Conservation (phyloP, 1,140 invertebrate genomes). For the Conus ventricosus region DNA sequence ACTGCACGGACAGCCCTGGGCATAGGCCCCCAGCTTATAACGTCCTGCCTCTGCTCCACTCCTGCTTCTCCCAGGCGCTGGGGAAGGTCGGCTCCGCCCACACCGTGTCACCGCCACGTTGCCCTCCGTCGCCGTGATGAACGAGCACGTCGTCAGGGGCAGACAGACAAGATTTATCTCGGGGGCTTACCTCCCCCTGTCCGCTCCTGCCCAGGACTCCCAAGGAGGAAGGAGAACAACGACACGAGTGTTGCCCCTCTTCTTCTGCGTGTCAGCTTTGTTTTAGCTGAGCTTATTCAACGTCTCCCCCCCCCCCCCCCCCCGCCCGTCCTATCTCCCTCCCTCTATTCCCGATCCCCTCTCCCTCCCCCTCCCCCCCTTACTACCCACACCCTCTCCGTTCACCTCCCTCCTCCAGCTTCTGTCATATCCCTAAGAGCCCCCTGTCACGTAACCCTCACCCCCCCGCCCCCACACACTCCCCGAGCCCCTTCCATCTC, state of each 20-base stretch:
- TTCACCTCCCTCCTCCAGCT: neutral
- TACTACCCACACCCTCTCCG: no score
- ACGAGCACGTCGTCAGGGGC: neutral
- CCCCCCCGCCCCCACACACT: no score
- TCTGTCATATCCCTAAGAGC: no score
- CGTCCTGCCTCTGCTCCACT: neutral
- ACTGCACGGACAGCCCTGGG: constrained; percentile 53
- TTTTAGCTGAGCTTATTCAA: neutral
- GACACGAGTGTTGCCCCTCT: neutral
- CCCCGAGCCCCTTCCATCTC: no score
- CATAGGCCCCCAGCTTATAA: constrained; percentile 7
- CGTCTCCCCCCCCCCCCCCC: neutral
- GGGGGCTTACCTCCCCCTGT: neutral
- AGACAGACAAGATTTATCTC: neutral
- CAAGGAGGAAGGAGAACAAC: neutral
- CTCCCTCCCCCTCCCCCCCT: neutral
- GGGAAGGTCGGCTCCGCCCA: neutral
- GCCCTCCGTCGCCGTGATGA: neutral
- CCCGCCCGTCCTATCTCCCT: neutral
- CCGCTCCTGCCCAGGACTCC: neutral
- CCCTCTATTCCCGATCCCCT: neutral
- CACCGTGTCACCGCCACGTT: no score
- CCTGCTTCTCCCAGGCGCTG: neutral
- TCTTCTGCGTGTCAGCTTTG: neutral
- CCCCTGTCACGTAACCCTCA: no score